These are phyloP conservation scores for Baronia brevicornis DNA, from an alignment of 2,888 invertebrate genomes.

Conservation along the genomic window DNA sequence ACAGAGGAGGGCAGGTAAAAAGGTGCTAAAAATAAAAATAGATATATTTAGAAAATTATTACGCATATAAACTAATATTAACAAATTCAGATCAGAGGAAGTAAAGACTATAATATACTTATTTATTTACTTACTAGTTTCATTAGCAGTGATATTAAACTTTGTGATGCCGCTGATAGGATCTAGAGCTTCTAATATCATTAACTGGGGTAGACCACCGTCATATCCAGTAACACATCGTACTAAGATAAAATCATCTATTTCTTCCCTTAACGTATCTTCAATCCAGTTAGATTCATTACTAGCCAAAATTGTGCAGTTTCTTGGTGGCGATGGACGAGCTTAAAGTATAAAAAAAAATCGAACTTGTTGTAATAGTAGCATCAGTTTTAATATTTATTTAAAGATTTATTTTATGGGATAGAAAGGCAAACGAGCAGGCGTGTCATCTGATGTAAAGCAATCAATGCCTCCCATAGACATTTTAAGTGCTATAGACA, in stretches of 20 bases:
- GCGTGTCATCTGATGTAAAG: no score
- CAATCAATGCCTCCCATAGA: no score
- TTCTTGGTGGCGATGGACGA: constrained; percentile 87
- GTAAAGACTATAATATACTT: background rate
- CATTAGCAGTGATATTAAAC: constrained; percentile 82
- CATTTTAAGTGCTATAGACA: no score
- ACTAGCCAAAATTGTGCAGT: constrained; percentile 86
- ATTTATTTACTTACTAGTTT: constrained; percentile 46
- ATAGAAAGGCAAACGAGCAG: no score
- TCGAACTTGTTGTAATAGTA: no score
- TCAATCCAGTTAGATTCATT: constrained; percentile 71
- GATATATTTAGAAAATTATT: no score
- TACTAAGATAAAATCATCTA: constrained; percentile 77
- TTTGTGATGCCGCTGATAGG: constrained; percentile 79
- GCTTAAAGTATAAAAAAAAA: constrained; percentile 70
- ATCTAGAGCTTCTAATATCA: constrained; percentile 88
- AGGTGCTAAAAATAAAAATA: no score
- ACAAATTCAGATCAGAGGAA: no score
- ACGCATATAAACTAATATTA: no score
- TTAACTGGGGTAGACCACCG: constrained; percentile 90
- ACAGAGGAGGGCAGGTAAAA: no score
- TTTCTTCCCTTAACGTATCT: constrained; percentile 46
- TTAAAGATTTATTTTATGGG: no score
- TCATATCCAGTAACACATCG: constrained; percentile 92
- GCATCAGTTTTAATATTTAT: no score